Conservation (phyloP, 2,888 invertebrate genomes). For the Drosophila nigricruria region DNA sequence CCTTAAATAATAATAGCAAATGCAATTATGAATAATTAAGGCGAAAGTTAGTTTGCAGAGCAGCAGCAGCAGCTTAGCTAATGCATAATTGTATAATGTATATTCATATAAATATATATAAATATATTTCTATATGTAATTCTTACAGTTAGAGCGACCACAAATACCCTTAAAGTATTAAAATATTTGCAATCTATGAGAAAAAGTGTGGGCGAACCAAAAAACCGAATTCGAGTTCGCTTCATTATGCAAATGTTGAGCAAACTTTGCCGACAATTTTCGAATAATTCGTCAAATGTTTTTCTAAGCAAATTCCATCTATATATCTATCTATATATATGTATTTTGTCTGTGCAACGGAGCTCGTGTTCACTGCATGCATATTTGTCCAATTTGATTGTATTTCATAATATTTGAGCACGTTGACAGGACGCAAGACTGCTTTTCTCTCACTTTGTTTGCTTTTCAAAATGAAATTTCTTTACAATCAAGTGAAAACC, state of each 20-base stretch:
- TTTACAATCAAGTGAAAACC: background rate
- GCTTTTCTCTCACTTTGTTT: background rate
- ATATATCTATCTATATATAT: background rate
- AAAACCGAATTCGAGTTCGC: background rate
- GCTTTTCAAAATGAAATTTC: conserved; percentile 6
- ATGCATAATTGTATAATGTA: background rate
- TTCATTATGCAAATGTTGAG: conserved; percentile 59
- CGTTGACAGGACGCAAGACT: background rate
- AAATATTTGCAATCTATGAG: background rate
- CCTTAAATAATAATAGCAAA: background rate
- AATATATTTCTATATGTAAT: background rate
- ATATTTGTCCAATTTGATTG: conserved; percentile 39
- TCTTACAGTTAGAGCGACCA: background rate
- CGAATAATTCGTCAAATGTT: conserved; percentile 29
- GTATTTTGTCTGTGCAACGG: background rate
- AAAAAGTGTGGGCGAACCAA: background rate
- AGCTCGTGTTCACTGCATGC: background rate
- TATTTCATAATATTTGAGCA: conserved; percentile 20
- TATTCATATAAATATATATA: background rate
- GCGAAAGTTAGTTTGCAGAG: background rate
- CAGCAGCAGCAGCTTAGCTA: background rate
- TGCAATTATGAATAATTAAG: background rate
- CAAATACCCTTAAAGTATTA: conserved; percentile 3
- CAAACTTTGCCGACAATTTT: conserved; percentile 27
- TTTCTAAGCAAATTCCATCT: conserved; percentile 28